Base-by-base conservation (phyloP, 2,797 vertebrate genomes). In the Pseudomugil gertrudae region DNA sequence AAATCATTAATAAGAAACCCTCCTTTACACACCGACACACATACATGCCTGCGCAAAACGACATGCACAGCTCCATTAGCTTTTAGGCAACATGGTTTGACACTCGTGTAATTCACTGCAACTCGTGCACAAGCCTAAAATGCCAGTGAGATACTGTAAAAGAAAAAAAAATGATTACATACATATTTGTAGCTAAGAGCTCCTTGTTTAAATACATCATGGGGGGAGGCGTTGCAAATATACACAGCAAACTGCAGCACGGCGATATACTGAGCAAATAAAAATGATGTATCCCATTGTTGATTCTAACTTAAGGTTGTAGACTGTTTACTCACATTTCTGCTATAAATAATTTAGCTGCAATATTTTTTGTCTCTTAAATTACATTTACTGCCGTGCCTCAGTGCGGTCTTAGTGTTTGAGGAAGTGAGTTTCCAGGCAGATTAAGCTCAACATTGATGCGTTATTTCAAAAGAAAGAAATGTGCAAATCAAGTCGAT, bases 211-310 rank as follows among this genome's bases (percentile, higher is more conserved):
- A 74, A 83, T 79, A 69, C 45, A 64, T 71, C 53, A 67, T 2
- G 27, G 27, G 35, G 7, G 65, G 45, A 27, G 55, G 38, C 15
- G 68, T 59, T 75, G 77, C 83, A 72, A 82, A 83, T 63, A 72
- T 35, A 57, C 45, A 45, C 66, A 56, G 66, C 67, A 75, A 85
- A 75, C 65, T 62, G 66, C 47, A 23, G 74, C 62, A n/a, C 7
- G 43, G 59, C 70, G 73, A 86, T 76, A 79, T 67, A 88, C 58
- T 10, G 47, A 63, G 69, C 65, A 72, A 71, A 86, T 85, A 86
- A 88, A 89, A 80, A 72, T 85, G 69, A 90, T 81, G 69, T 51
- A 85, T 85, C 74, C 26, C 21, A 67, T 64, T 75, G 83, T 69
- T 71, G 83, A 89, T 78, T 84, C 66, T 76, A 78, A 79, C 51